Base-by-base conservation (phyloP, 2,113 vertebrate genomes). In the Neoarius graeffei region DNA sequence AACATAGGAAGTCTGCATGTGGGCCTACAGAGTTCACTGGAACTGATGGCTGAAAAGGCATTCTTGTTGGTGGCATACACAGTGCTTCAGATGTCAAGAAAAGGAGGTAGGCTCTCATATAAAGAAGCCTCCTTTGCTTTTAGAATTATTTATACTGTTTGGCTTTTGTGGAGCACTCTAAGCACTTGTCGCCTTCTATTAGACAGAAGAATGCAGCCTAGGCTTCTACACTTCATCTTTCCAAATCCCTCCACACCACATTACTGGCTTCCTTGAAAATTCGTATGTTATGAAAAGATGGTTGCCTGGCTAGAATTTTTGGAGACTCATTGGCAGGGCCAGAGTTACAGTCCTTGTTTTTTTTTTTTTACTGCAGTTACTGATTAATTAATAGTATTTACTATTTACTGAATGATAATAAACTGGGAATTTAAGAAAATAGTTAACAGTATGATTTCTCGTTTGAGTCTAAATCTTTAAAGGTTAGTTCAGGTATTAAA, bases 121-220 rank as follows among this genome's bases (percentile, higher is more conserved):
- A 93, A 89, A 93, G 93, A 92, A 92, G 92, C 92, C 93, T 92
- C 92, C 92, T 95, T 95, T 94, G 94, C 95, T 95, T 95, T 95
- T 93, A 92, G 94, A 95, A 95, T 95, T 95, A 95, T 95, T 95
- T 95, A 95, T 95, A 94, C 94, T 94, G 93, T 94, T 92, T 90
- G 93, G 92, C 91, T 94, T 95, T 95, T 94, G 94, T 95, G 94
- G 92, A 93, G 94, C 92, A 86, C 92, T 93, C 92, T 94, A 95
- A 95, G 93, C 94, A 93, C 84, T 94, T 95, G 95, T 95, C 94
- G 95, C 95, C 94, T 95, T 91, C 94, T 94, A 95, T 95, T 95
- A 95, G 92, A 92, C 90, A 89, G 93, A 94, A 94, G 89, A 93
- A 95, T 91, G 62, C 73, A 86, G 71, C 79, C 52, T 66, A 86